These are phyloP conservation scores for Corythucha ciliata DNA, from an alignment of 2,888 invertebrate species.

Conservation along the genomic window DNA sequence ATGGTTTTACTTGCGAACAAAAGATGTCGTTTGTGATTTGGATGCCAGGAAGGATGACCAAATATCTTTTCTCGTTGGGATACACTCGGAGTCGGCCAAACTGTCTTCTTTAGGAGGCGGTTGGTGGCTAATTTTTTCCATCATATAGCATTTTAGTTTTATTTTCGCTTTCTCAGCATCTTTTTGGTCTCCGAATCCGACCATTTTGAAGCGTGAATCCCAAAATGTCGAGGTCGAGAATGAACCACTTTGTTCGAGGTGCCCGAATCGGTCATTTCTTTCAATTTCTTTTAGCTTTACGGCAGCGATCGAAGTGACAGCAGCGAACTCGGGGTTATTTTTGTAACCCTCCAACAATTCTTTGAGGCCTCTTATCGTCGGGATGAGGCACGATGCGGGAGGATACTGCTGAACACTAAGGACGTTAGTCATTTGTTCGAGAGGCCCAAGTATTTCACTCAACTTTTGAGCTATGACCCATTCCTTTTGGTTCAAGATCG, in stretches of 20 bases:
- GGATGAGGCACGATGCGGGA: constrained; percentile 9
- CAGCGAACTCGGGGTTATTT: neutral
- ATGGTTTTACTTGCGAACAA: neutral
- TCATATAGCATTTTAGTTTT: too few species aligned
- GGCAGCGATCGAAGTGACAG: too few species aligned
- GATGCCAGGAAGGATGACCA: too few species aligned
- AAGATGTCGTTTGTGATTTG: too few species aligned
- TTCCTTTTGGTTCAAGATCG: neutral
- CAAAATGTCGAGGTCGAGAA: neutral
- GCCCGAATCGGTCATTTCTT: constrained; percentile 6
- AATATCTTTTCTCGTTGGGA: too few species aligned
- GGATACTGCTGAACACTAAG: constrained; percentile 2
- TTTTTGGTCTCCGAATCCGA: constrained; percentile 23
- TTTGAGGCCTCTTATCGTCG: constrained; percentile 1
- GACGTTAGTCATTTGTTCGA: neutral
- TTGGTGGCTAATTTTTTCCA: too few species aligned
- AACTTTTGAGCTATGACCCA: neutral
- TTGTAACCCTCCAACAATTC: neutral
- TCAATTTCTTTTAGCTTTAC: constrained; percentile 1
- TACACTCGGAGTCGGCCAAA: too few species aligned
- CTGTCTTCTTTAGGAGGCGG: too few species aligned
- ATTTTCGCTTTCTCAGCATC: too few species aligned
- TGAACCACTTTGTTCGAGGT: neutral
- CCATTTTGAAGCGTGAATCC: constrained; percentile 11
- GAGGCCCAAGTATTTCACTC: neutral